Base-by-base conservation (phyloP, 2,888 invertebrate species). In the Volucella inanis region DNA sequence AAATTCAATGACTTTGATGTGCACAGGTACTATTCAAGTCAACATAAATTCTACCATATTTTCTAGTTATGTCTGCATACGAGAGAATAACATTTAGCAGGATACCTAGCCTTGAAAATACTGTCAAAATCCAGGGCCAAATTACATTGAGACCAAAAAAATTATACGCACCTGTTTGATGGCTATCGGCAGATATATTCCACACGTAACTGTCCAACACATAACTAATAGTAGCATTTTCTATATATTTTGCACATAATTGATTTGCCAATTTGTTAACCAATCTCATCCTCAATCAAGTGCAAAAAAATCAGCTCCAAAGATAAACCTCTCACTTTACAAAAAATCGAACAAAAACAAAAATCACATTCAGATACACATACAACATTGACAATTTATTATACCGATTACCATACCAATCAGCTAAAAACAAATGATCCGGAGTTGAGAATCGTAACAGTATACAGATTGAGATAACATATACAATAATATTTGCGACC, bases 401-500 rank as follows among this genome's bases (percentile, higher is more conserved):
- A 41, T 54, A 11, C 4, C 38, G 10, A 12, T 50, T 41, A 68
- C 49, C 50, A 61, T 50, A 47, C 14, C 61, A 47, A 64, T 41
- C 39, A 62, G 49, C 12, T 55, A 18, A 47, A 45, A 31, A 77
- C 15, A 45, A 61, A 54, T 62, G 70, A 70, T 54, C 39, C 31
- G 39, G 70, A 70, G n/a, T 14, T n/a, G 39, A 71, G 43, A 70
- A 78, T 78, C 62, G 64, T 78, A 78, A 78, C 70, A 78, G 12
- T 47, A 55, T 78, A 52, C 45, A 39, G 61, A 76, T 76, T 18
- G 49, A 39, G 43, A 41, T 62, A 11, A 15, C 2, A 38, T 52
- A 22, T n/a, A n/a, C n/a, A n/a, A n/a, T 22, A 11, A 45, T 52
- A 65, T 49, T 62, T 31, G 72, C 43, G 39, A 45, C 38, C 54